phyloP scores from a whole-genome alignment of 2,797 vertebrate species.

The Cossypha caffra region DNA sequence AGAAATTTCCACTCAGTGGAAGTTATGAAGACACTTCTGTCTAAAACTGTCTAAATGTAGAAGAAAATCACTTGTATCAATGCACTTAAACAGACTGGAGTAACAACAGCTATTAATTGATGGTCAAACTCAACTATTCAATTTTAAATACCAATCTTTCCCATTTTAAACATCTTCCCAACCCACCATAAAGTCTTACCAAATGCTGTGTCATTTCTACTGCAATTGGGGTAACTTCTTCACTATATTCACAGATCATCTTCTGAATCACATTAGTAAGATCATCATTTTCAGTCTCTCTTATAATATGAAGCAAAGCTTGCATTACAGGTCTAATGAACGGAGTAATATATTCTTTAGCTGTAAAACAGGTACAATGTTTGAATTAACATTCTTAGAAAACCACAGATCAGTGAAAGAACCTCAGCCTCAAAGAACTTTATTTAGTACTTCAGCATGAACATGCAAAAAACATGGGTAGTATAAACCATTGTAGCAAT shows the following conservation, averaged over 20 bases:
- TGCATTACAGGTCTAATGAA: conserved; percentile 99
- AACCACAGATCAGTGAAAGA: neutral
- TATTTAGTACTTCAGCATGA: neutral
- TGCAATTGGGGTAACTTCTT: conserved; percentile 98
- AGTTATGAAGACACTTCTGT: neutral
- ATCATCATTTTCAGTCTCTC: conserved; percentile 98
- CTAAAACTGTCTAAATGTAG: neutral
- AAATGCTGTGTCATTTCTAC: conserved; percentile 99
- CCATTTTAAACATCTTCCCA: neutral
- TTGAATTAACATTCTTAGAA: neutral
- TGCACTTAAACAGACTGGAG: neutral
- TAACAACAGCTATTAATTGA: neutral
- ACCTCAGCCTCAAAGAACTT: neutral
- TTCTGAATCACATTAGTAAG: conserved; percentile 99
- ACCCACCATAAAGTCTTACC: conserved; percentile 77
- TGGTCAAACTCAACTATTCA: neutral
- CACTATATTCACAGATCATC: conserved; percentile 99
- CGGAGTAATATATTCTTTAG: conserved; percentile 97
- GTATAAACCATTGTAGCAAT: neutral
- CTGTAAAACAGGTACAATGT: conserved; percentile 70
- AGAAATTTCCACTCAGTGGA: neutral
- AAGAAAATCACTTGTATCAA: neutral
- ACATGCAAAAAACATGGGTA: neutral
- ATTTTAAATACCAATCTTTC: neutral
- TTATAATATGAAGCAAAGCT: conserved; percentile 97